Conservation (phyloP, 2,113 vertebrate species). For the Calonectris borealis region DNA sequence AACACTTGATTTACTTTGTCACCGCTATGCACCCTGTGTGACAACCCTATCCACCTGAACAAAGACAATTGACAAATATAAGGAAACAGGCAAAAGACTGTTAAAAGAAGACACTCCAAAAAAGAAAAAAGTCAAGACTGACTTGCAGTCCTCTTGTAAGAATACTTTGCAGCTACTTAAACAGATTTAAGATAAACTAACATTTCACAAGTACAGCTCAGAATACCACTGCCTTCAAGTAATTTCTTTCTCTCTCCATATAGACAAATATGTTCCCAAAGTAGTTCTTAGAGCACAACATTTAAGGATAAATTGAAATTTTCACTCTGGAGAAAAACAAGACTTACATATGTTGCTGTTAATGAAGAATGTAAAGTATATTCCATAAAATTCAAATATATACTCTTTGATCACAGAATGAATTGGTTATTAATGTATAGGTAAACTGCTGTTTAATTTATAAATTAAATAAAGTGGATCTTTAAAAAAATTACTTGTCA, state of each 20-base stretch:
- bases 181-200: neutral
- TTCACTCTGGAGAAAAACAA: neutral
- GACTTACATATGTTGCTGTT: neutral
- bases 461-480: neutral
- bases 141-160: neutral
- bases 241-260: neutral
- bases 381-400: neutral
- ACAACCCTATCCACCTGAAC: neutral
- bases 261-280: neutral
- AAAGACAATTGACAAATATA: neutral
- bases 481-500: neutral
- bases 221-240: neutral
- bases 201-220: neutral
- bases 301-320: neutral
- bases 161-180: neutral
- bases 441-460: neutral
- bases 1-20: constrained; percentile 40
- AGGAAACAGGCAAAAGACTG: neutral
- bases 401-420: neutral
- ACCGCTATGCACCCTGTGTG: neutral
- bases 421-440: neutral
- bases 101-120: neutral
- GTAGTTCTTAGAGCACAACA: neutral
- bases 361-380: neutral
- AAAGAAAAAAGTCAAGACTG: neutral